These are phyloP conservation scores for Pantala flavescens DNA, from an alignment of 1,140 invertebrate species.

Conservation along the genomic window DNA sequence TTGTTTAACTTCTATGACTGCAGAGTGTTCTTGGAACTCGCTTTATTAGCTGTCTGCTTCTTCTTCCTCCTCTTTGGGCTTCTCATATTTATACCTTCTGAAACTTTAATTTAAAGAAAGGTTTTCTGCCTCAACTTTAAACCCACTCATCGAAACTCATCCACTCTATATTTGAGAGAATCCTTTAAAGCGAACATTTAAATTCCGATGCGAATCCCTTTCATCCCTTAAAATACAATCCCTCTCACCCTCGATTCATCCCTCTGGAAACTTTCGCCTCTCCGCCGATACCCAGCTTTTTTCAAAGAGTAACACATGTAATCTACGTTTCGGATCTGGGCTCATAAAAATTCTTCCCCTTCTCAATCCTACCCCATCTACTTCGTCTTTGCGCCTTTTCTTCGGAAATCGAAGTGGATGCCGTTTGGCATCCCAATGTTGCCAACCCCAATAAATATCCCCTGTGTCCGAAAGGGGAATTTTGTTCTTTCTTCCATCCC, in stretches of 20 bases:
- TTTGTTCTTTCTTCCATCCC: background rate
- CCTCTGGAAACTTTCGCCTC: background rate
- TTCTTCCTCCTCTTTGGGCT: too few relatives aligned
- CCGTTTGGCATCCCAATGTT: background rate
- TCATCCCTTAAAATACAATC: background rate
- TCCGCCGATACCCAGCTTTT: background rate
- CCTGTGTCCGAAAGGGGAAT: background rate
- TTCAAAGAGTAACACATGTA: background rate
- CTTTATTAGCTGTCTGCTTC: too few relatives aligned
- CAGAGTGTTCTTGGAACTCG: too few relatives aligned
- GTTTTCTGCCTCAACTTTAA: too few relatives aligned
- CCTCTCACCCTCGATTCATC: background rate
- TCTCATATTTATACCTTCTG: too few relatives aligned
- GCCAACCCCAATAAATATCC: background rate
- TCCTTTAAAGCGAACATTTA: too few relatives aligned
- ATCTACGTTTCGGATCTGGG: background rate
- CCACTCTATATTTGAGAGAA: too few relatives aligned
- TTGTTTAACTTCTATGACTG: too few relatives aligned
- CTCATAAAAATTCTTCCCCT: background rate
- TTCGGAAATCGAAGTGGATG: background rate
- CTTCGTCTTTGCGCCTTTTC: background rate
- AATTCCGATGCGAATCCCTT: too few relatives aligned
- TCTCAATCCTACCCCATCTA: background rate
- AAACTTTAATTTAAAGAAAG: too few relatives aligned
- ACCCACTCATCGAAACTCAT: too few relatives aligned